Evolutionary conservation across 2,888 invertebrate genomes (phyloP), one percentile per base, ranked within the genome.

Genomic region (Creontiades dilutus): DNA sequence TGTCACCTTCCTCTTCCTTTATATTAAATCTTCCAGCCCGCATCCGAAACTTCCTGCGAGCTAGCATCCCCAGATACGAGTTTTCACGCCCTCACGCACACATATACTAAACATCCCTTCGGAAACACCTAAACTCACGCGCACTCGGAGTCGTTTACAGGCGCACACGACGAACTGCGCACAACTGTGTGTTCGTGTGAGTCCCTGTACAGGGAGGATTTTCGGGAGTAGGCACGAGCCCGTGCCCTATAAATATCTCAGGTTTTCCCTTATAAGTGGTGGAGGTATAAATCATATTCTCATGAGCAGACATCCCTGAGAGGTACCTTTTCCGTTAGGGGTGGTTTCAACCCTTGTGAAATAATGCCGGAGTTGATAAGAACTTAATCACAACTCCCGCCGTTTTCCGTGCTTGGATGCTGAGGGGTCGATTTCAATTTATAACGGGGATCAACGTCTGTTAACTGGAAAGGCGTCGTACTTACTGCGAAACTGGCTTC

Each of bases 321-420:
- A 80, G 46, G n/a, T 19, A 19, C 78, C 47, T 80, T 80, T 47
- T 28, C 78, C 27, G 75, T n/a, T 2, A 11, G 75, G 75, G 19
- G 78, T 14, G 46, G 78, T n/a, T 16, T 80, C 78, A 68, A 68
- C 19, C n/a, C 19, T 23, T 13, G 78, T 80, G 78, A 80, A 80
- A 80, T 80, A 80, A 80, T 80, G 78, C 46, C 19, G n/a, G 78
- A 68, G 78, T 80, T 80, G 78, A 80, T 80, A 80, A 80, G 78
- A 80, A 80, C 78, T 80, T 80, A 80, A 80, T 80, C 27, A 68
- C 27, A 12, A 3, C 68, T 37, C 37, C 28, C n/a, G n/a, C n/a
- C n/a, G n/a, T n/a, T 80, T 19, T 46, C 78, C 16, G 12, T 1
- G 1, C 16, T 52, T 14, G 2, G 16, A 5, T 23, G 19, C 0